Percentiles rank a stretch among this genome's conserved stretches.
Conservation (phyloP, 2,113 vertebrate species). For the Bufo gargarizans region DNA sequence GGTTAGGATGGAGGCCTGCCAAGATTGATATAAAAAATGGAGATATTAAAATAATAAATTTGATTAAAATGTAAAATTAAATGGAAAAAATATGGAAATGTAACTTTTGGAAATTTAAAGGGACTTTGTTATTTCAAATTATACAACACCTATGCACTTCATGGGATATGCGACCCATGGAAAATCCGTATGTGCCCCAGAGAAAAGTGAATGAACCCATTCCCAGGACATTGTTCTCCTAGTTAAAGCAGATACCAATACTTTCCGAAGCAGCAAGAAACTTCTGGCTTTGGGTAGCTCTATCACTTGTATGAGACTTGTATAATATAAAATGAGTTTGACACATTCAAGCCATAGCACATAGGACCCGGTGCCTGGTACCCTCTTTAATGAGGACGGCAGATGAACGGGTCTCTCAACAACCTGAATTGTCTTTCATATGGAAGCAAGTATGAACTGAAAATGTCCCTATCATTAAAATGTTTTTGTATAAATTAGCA, state of each 20-base stretch:
- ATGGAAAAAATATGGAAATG: neutral
- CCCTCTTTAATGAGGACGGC: no score
- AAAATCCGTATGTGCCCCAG: neutral
- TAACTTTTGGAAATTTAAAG: neutral
- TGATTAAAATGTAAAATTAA: neutral
- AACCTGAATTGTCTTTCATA: no score
- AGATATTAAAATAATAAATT: slow-evolving; percentile 2
- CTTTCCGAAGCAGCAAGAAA: neutral
- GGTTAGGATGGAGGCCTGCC: neutral
- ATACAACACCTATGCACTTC: neutral
- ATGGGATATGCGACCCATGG: neutral
- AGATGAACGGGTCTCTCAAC: no score
- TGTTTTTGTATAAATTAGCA: no score
- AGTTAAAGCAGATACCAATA: neutral
- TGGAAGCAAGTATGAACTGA: no score
- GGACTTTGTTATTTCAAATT: neutral
- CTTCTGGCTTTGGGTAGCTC: neutral
- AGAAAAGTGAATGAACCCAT: neutral
- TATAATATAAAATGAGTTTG: no score
- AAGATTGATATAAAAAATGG: slow-evolving; percentile 7
- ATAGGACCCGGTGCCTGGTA: no score
- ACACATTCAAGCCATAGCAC: no score
- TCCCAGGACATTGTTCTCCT: neutral
- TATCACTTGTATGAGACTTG: neutral
- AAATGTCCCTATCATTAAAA: no score